These are phyloP conservation scores for Lucilia cuprina DNA, from an alignment of 1,140 invertebrate species.

Conservation along the genomic window DNA sequence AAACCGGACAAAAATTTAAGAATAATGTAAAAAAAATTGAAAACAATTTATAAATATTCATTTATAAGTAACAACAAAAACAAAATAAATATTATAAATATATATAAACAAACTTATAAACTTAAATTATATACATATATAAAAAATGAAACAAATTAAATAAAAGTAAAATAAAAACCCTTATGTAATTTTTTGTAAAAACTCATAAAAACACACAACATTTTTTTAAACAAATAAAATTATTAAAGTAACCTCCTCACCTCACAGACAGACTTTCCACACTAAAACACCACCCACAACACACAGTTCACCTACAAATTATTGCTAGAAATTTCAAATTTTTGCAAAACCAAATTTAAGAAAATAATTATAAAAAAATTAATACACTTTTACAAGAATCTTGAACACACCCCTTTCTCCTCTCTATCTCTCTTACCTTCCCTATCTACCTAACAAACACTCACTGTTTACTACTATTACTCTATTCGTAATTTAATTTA, in stretches of 20 bases:
- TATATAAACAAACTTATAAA: slow-evolving; percentile 18
- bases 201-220: background rate
- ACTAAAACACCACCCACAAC: background rate
- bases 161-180: slow-evolving; percentile 24
- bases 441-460: background rate
- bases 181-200: slow-evolving; percentile 39
- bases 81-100: slow-evolving; percentile 17
- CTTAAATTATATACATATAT: background rate
- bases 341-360: background rate
- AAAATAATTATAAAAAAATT: slow-evolving; percentile 17
- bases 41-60: slow-evolving; percentile 36
- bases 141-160: background rate
- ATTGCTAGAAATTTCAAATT: slow-evolving; percentile 18
- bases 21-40: slow-evolving; percentile 36
- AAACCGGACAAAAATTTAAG: slow-evolving; percentile 23
- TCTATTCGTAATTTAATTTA: background rate
- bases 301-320: background rate
- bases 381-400: background rate
- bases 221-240: slow-evolving; percentile 28
- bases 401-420: background rate
- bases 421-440: background rate
- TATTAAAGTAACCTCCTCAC: background rate
- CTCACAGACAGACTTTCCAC: background rate
- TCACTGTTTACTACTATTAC: background rate
- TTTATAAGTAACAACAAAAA: slow-evolving; percentile 36